Conservation (phyloP, 2,888 invertebrate genomes). For the Cephus sareptanus region DNA sequence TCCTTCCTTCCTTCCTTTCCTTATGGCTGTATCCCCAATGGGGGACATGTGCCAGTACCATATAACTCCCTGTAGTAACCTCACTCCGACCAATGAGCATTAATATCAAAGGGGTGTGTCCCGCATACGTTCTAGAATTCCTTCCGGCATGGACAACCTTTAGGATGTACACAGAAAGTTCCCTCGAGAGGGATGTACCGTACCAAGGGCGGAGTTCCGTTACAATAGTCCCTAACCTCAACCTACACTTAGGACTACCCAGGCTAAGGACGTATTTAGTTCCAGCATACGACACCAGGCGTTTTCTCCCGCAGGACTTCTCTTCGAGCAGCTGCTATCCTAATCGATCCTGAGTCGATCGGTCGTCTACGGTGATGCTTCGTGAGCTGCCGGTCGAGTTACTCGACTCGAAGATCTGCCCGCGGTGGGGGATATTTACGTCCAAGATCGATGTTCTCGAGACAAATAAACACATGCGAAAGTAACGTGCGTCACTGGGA, state of each 20-base stretch:
- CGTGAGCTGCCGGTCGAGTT: constrained; percentile 42
- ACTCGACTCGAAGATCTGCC: neutral
- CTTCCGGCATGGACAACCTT: neutral
- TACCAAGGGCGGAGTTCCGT: neutral
- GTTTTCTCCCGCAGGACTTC: neutral
- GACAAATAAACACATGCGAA: neutral
- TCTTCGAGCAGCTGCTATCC: constrained; percentile 35
- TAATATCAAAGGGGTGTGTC: neutral
- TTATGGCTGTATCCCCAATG: too few relatives aligned
- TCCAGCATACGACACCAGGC: neutral
- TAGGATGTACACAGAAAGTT: neutral
- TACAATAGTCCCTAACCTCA: neutral
- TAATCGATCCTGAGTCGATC: constrained; percentile 48
- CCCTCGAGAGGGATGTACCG: neutral
- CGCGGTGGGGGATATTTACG: neutral
- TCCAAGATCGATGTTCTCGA: neutral
- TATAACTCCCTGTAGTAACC: neutral
- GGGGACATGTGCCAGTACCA: too few relatives aligned
- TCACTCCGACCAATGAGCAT: neutral
- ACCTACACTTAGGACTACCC: neutral
- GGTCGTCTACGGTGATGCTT: constrained; percentile 43
- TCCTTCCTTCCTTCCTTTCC: too few relatives aligned
- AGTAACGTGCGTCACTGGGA: neutral
- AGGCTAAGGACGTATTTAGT: neutral
- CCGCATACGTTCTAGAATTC: neutral